These are phyloP conservation scores for Ambastaia sidthimunki DNA, from an alignment of 2,797 vertebrate genomes.

Conservation along the genomic window DNA sequence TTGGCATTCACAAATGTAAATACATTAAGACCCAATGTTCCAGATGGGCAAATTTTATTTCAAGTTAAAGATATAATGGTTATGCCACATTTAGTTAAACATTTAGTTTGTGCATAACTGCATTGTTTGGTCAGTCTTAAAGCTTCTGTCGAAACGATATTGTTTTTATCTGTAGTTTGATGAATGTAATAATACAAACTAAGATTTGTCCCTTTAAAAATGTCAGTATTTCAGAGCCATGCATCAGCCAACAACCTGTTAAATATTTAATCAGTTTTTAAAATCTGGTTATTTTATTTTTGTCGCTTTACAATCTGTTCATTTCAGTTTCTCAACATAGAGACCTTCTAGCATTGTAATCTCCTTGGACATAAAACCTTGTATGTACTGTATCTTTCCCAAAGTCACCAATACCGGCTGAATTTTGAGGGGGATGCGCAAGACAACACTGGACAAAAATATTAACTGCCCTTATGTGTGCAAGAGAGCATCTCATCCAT, in stretches of 20 bases:
- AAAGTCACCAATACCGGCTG: constrained; percentile 57
- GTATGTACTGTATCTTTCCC: constrained; percentile 63
- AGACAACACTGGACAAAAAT: constrained; percentile 74
- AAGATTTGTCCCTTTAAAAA: constrained; percentile 29
- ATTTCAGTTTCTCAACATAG: no score
- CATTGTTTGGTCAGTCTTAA: constrained; percentile 49
- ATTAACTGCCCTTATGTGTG: constrained; percentile 78
- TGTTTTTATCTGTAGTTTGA: background rate
- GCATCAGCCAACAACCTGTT: background rate
- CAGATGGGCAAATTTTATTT: constrained; percentile 43
- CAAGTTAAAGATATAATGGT: constrained; percentile 2
- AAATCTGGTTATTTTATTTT: background rate
- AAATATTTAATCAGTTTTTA: constrained; percentile 1
- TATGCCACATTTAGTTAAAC: background rate
- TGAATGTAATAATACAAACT: constrained; percentile 14
- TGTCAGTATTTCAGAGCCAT: background rate
- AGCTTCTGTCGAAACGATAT: constrained; percentile 1
- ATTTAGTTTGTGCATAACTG: constrained; percentile 3
- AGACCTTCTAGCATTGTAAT: background rate
- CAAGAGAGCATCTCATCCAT: constrained; percentile 73
- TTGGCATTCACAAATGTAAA: constrained; percentile 38
- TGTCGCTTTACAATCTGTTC: no score
- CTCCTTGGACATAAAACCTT: constrained; percentile 44
- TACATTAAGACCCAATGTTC: constrained; percentile 25
- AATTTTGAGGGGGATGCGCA: constrained; percentile 71